These are phyloP conservation scores for Corythornis madagascariensis DNA, from an alignment of 2,113 vertebrate species.

Conservation along the genomic window DNA sequence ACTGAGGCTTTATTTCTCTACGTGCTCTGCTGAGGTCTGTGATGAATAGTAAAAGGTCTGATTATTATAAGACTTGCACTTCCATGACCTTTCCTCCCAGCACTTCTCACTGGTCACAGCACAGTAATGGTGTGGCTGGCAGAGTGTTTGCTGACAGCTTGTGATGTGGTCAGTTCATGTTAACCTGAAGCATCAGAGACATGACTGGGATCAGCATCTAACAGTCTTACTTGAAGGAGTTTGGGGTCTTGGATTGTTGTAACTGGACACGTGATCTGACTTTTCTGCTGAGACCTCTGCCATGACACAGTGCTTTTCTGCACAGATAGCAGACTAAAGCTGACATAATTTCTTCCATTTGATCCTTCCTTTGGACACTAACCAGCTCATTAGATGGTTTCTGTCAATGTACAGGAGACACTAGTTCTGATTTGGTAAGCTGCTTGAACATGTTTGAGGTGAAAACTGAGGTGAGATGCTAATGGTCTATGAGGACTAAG, in stretches of 20 bases:
- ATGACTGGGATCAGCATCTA: slow-evolving; percentile 12
- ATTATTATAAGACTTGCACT: neutral
- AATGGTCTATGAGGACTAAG: neutral
- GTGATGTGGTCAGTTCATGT: slow-evolving; percentile 2
- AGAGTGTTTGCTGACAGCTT: slow-evolving; percentile 43
- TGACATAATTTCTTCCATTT: neutral
- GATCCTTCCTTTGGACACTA: neutral
- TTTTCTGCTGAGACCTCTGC: slow-evolving; percentile 56
- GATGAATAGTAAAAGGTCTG: slow-evolving; percentile 69
- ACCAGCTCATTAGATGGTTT: neutral
- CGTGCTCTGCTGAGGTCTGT: slow-evolving; percentile 47
- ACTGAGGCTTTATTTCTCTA: neutral
- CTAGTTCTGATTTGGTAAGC: neutral
- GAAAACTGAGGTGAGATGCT: neutral
- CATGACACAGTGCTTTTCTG: neutral
- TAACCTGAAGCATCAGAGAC: neutral
- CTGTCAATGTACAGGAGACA: neutral
- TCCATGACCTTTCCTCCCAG: slow-evolving; percentile 40
- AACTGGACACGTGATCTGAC: slow-evolving; percentile 18
- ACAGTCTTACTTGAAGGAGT: slow-evolving; percentile 35
- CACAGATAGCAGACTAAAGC: neutral
- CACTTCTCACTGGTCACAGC: slow-evolving; percentile 2
- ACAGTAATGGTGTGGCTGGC: slow-evolving; percentile 25
- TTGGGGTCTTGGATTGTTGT: neutral
- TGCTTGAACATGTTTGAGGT: neutral